Percentiles rank a stretch among this genome's conserved stretches.
phyloP scores from a whole-genome alignment of 2,113 vertebrate genomes.

The Actenoides lindsayi region DNA sequence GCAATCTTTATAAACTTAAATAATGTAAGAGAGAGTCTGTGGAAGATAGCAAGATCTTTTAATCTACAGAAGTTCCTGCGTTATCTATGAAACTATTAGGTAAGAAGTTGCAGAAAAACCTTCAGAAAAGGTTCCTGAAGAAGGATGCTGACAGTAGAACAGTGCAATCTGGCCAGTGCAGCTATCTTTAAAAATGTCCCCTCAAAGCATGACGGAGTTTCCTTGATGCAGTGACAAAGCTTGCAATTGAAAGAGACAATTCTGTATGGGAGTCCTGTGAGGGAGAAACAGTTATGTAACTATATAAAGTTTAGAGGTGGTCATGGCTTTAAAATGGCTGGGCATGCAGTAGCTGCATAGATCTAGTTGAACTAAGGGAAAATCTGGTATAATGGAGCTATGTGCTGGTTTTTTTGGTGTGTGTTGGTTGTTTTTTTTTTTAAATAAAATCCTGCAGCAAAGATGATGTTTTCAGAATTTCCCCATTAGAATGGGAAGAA shows the following conservation, averaged over 20 bases:
- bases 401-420: background rate
- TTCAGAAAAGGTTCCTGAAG: background rate
- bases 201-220: background rate
- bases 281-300: background rate
- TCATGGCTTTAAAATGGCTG: background rate
- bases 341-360: background rate
- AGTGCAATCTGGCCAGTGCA: fast-evolving
- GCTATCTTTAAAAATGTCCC: background rate
- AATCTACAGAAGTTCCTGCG: background rate
- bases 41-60: background rate
- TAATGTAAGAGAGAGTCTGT: background rate
- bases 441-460: background rate
- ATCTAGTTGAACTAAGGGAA: background rate
- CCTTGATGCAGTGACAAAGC: background rate
- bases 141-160: background rate
- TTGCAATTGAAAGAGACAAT: background rate
- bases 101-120: background rate
- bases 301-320: background rate
- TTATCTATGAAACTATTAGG: background rate
- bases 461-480: background rate
- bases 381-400: background rate
- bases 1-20: background rate
- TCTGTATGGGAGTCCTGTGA: background rate
- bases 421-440: too few species aligned
- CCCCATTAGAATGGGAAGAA: background rate